Conservation (phyloP, 2,888 invertebrate genomes). For the Pandemis corylana region DNA sequence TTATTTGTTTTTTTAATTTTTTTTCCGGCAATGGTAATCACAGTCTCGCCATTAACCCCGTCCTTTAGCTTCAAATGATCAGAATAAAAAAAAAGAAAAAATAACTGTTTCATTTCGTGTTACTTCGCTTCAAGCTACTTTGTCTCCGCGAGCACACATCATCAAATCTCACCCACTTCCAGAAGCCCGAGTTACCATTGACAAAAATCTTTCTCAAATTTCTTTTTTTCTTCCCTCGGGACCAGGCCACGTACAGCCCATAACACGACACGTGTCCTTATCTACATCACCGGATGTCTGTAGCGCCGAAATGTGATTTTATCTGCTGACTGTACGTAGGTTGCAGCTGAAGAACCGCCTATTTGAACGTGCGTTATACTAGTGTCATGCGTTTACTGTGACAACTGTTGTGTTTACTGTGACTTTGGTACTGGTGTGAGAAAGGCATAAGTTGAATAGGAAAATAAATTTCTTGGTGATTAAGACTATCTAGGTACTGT, state of each 20-base stretch:
- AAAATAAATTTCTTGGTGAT: too few species aligned
- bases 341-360: slow-evolving; percentile 27
- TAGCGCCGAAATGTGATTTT: slow-evolving; percentile 69
- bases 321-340: slow-evolving; percentile 49
- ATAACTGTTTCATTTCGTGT: too few species aligned
- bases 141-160: neutral
- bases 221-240: slow-evolving; percentile 47
- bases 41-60: too few species aligned
- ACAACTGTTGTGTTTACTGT: slow-evolving; percentile 4
- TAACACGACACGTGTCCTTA: slow-evolving; percentile 76
- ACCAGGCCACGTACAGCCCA: slow-evolving; percentile 68
- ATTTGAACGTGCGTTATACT: neutral
- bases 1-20: too few species aligned
- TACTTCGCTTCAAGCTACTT: neutral
- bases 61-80: too few species aligned
- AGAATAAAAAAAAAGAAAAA: too few species aligned
- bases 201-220: slow-evolving; percentile 37
- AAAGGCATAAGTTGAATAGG: neutral
- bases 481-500: too few species aligned
- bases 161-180: slow-evolving; percentile 14
- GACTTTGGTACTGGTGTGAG: neutral
- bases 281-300: slow-evolving; percentile 75
- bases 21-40: too few species aligned
- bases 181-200: slow-evolving; percentile 26
- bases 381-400: neutral